Evolutionary conservation across 2,888 invertebrate species (phyloP).

Genomic region (Polymixis flavicincta): DNA sequence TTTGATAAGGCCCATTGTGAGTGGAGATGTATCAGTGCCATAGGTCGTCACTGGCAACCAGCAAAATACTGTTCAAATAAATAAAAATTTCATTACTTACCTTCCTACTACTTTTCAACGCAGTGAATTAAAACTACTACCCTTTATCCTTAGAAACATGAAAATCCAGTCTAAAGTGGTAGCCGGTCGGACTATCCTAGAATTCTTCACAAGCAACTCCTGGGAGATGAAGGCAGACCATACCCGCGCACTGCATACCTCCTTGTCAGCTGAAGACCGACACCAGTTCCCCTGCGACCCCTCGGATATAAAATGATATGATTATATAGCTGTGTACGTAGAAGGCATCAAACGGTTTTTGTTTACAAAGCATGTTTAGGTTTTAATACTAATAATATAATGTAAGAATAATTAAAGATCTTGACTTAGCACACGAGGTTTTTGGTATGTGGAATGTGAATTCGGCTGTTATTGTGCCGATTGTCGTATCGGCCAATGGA

Average conservation of each 20-base stretch:
- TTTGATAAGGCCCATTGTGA: too few relatives aligned
- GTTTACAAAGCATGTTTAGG: not conserved
- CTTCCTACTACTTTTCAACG: not conserved
- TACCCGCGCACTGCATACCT: conserved; percentile 22
- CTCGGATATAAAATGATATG: conserved; percentile 43
- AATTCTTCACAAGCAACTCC: conserved; percentile 44
- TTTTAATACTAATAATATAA: too few relatives aligned
- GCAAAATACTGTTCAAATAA: not conserved
- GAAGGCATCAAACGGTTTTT: conserved; percentile 34
- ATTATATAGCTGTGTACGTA: conserved; percentile 26
- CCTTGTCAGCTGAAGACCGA: conserved; percentile 42
- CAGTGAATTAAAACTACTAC: not conserved
- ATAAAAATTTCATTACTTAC: not conserved
- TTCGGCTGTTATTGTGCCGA: too few relatives aligned
- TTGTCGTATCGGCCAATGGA: too few relatives aligned
- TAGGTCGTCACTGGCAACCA: too few relatives aligned
- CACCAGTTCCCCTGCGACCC: conserved; percentile 46
- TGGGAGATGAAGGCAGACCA: conserved; percentile 50
- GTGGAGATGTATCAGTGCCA: too few relatives aligned
- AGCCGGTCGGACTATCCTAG: conserved; percentile 12
- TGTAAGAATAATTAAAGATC: too few relatives aligned
- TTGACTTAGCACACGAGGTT: too few relatives aligned
- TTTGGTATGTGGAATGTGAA: too few relatives aligned
- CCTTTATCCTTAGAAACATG: conserved; percentile 35
- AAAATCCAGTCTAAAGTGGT: conserved; percentile 44